phyloP scores from a whole-genome alignment of 2,797 vertebrate species.

The Syndactyla subalaris region DNA sequence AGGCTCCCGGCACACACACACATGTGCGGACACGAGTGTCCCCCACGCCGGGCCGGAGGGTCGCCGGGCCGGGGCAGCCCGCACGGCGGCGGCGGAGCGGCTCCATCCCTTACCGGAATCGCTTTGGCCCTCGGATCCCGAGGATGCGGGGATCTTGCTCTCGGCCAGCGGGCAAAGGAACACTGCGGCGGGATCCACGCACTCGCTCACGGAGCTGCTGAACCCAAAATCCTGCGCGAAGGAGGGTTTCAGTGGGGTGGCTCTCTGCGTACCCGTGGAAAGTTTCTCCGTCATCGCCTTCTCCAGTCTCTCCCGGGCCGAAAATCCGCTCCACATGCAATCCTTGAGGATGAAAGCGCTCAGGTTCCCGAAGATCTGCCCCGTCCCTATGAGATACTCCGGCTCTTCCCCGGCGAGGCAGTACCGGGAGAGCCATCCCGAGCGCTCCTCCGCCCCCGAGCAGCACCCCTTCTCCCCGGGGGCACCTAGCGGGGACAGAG shows the following conservation, averaged over 20 bases:
- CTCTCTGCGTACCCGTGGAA: conserved; percentile 65
- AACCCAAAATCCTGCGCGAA: conserved; percentile 61
- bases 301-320: conserved; percentile 89
- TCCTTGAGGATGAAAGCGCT: conserved; percentile 92
- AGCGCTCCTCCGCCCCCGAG: conserved; percentile 81
- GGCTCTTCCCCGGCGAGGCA: conserved; percentile 81
- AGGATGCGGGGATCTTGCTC: conserved; percentile 87
- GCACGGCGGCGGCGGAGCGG: neutral
- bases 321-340: conserved; percentile 99
- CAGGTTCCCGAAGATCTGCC: conserved; percentile 84
- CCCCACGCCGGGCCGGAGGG: neutral
- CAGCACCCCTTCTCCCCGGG: conserved; percentile 75
- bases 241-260: neutral
- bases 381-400: conserved; percentile 82
- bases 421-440: conserved; percentile 83
- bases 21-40: neutral
- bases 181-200: conserved; percentile 88
- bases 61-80: neutral
- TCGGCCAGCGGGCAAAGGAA: conserved; percentile 84
- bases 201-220: conserved; percentile 75
- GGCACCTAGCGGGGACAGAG: conserved; percentile 85
- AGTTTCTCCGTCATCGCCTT: conserved; percentile 86
- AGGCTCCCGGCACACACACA: neutral
- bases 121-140: conserved; percentile 92
- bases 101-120: conserved; percentile 90